Percentiles rank a stretch among this genome's conserved stretches.
Evolutionary conservation across 2,797 vertebrate genomes (phyloP).

Genomic region (Gallinago nigripennis): DNA sequence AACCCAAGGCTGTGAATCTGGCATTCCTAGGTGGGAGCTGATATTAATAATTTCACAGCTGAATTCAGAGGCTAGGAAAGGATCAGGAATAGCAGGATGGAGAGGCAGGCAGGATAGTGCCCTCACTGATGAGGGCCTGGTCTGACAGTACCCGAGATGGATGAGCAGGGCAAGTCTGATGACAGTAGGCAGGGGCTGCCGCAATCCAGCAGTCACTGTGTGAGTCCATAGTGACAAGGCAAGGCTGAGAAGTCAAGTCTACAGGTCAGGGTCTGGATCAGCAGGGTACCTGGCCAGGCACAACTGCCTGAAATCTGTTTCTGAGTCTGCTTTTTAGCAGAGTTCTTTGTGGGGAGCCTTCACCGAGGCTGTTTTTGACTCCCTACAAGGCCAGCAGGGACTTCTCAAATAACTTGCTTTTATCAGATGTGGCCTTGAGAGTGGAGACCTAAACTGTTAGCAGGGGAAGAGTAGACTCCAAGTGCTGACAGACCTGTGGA

Average conservation of each 20-base stretch:
- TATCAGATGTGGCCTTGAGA: neutral
- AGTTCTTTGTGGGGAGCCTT: neutral
- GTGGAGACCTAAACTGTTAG: neutral
- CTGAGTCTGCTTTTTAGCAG: neutral
- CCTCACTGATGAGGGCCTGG: fast-evolving
- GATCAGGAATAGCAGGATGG: neutral
- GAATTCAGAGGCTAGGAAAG: neutral
- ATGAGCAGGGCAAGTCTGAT: neutral
- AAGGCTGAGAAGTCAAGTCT: neutral
- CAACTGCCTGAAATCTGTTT: neutral
- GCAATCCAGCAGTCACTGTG: fast-evolving
- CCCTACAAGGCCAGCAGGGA: neutral
- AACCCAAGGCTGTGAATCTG: conserved; percentile 88
- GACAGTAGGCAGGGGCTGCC: neutral
- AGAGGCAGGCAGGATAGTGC: neutral
- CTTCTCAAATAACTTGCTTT: neutral
- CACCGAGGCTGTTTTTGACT: neutral
- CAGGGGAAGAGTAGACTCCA: neutral
- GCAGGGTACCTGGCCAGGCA: neutral
- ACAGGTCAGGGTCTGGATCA: neutral
- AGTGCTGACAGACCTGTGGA: neutral
- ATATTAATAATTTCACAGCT: neutral
- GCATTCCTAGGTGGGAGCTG: conserved; percentile 89
- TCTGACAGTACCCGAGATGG: neutral
- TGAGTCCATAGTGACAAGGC: neutral